Evolutionary conservation across 2,113 vertebrate species (phyloP).

Genomic region (Bagarius yarrelli): DNA sequence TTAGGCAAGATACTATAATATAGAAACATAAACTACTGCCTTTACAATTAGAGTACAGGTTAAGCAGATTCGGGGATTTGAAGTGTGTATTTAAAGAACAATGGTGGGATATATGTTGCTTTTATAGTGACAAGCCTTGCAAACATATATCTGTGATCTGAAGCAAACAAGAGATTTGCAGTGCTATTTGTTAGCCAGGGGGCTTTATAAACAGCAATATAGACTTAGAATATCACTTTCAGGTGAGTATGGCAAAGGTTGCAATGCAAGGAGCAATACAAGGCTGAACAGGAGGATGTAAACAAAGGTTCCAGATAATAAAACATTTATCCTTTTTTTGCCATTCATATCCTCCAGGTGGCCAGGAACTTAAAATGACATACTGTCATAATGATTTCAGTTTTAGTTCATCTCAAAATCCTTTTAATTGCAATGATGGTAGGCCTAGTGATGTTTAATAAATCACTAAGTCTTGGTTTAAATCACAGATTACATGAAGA

Average conservation of each 20-base stretch:
- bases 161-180: slow-evolving; percentile 62
- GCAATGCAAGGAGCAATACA: slow-evolving; percentile 43
- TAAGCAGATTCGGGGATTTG: slow-evolving; percentile 31
- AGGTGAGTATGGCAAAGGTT: slow-evolving; percentile 72
- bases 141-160: slow-evolving; percentile 54
- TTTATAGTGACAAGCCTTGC: slow-evolving; percentile 45
- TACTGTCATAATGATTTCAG: slow-evolving; percentile 18
- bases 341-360: slow-evolving; percentile 54
- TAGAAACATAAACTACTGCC: slow-evolving; percentile 14
- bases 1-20: slow-evolving; percentile 1
- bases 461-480: background rate
- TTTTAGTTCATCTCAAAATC: slow-evolving; percentile 21
- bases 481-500: background rate
- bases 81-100: slow-evolving; percentile 47
- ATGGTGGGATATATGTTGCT: slow-evolving; percentile 48
- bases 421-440: background rate
- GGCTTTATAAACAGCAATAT: slow-evolving; percentile 75
- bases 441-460: background rate
- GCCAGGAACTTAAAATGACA: slow-evolving; percentile 39
- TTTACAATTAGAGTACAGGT: slow-evolving; percentile 12
- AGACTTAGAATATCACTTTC: slow-evolving; percentile 77
- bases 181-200: slow-evolving; percentile 78
- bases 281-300: slow-evolving; percentile 49
- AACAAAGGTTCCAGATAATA: slow-evolving; percentile 47
- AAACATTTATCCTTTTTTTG: slow-evolving; percentile 49